Base-by-base conservation (phyloP, 2,113 vertebrate genomes). In the Apistogramma diplotaenia region DNA sequence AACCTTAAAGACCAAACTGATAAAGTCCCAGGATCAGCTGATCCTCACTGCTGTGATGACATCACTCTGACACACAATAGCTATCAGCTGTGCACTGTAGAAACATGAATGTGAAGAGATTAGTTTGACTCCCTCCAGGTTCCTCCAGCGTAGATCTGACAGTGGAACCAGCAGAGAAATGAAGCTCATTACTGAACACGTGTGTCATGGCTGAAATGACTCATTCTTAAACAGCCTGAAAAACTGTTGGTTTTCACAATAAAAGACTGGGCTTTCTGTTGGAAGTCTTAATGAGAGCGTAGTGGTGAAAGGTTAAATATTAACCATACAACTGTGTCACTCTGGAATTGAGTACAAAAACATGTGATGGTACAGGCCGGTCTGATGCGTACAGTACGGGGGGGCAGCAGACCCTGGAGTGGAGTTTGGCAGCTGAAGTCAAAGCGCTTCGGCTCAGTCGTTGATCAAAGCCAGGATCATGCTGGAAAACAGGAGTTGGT, bases 381-480 rank as follows among this genome's bases (percentile, higher is more conserved):
- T 21, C 8, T 55, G 35, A 49, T 58, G 82, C 77, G 82, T 61
- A 59, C 62, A 61, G 84, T 23, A 53, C 56, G 18, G 37, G 27
- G 8, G 8, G 29, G 29, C 4, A 78, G 51, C 37, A 78, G 76
- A 87, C 62, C 72, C 49, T 76, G 83, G 81, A 73, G 80, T 83
- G 72, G 40, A 76, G 51, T 89, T 79, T 78, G 85, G 87, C 86
- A 80, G 84, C 73, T 54, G 58, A 74, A 73, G 76, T 77, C 51
- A 57, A 57, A 8, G n/a, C n/a, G 49, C 46, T 23, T 16, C 2
- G 4, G 1, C 54, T 99, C 97, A 99, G 93, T 99, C 98, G 65
- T 99, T 99, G 93, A 99, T 99, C 93, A 99, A 93, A 89, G 98
- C 97, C 94, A 99, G 94, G 91, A 99, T 99, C 98, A 99, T 99